These are phyloP conservation scores for Scaptomyza parva DNA, from an alignment of 2,888 invertebrate genomes.

Conservation along the genomic window DNA sequence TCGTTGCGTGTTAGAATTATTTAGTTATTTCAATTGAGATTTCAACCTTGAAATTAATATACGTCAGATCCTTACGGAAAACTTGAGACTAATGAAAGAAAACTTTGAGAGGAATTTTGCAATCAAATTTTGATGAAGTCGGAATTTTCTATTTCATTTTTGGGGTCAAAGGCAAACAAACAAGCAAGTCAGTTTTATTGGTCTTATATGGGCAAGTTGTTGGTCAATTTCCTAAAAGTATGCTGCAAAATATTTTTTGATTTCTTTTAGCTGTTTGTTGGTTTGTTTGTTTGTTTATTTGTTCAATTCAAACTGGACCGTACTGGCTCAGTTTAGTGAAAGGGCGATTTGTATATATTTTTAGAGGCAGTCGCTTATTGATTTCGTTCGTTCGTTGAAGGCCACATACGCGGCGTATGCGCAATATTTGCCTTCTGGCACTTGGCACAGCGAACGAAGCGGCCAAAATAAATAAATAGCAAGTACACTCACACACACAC, in stretches of 20 bases:
- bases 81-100: constrained; percentile 24
- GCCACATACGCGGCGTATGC: constrained; percentile 64
- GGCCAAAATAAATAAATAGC: constrained; percentile 70
- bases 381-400: constrained; percentile 57
- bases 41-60: constrained; percentile 19
- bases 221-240: constrained; percentile 63
- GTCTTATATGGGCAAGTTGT: constrained; percentile 1
- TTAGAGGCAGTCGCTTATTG: constrained; percentile 56
- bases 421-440: constrained; percentile 72
- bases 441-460: constrained; percentile 53
- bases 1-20: constrained; percentile 13
- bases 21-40: constrained; percentile 37
- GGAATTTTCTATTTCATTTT: constrained; percentile 18
- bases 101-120: constrained; percentile 29
- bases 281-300: constrained; percentile 46
- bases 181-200: constrained; percentile 36
- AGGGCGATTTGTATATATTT: constrained; percentile 35
- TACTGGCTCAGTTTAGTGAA: constrained; percentile 19
- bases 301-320: constrained; percentile 33
- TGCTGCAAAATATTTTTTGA: constrained; percentile 65
- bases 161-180: constrained; percentile 24
- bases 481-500: constrained; percentile 22
- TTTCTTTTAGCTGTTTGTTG: constrained; percentile 46
- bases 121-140: constrained; percentile 38
- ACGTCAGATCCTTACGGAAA: constrained; percentile 17